phyloP scores from a whole-genome alignment of 37 sponge, comb jelly and placozoan genomes.

The Theonella swinhoei region DNA sequence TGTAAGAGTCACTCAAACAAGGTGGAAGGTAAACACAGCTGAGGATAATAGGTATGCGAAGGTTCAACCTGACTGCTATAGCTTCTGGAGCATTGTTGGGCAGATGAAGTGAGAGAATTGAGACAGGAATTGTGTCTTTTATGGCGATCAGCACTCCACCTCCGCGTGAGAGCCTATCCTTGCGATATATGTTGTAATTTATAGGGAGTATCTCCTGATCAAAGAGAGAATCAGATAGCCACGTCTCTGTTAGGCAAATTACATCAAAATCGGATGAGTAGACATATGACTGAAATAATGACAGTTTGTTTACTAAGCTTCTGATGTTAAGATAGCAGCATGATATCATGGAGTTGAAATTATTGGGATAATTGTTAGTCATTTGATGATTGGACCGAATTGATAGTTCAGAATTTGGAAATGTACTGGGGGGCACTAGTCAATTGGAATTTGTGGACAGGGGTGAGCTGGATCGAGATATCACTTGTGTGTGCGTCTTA shows the following conservation, averaged over 20 bases:
- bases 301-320: neutral
- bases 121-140: neutral
- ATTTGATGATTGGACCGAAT: no score
- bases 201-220: constrained; percentile 5
- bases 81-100: constrained; percentile 10
- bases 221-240: neutral
- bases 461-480: no score
- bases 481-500: no score
- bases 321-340: neutral
- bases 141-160: constrained; percentile 5
- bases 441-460: no score
- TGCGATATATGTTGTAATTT: constrained; percentile 9
- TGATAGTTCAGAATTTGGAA: no score
- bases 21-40: neutral
- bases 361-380: no score
- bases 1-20: neutral
- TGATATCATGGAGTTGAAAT: no score
- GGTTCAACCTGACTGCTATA: neutral
- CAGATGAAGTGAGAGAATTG: neutral
- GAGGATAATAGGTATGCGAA: neutral
- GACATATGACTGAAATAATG: neutral
- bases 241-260: constrained; percentile 14
- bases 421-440: no score
- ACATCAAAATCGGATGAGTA: constrained; percentile 2
- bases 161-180: neutral